These are phyloP conservation scores for Apamea anceps DNA, from an alignment of 2,888 invertebrate genomes.

Conservation along the genomic window DNA sequence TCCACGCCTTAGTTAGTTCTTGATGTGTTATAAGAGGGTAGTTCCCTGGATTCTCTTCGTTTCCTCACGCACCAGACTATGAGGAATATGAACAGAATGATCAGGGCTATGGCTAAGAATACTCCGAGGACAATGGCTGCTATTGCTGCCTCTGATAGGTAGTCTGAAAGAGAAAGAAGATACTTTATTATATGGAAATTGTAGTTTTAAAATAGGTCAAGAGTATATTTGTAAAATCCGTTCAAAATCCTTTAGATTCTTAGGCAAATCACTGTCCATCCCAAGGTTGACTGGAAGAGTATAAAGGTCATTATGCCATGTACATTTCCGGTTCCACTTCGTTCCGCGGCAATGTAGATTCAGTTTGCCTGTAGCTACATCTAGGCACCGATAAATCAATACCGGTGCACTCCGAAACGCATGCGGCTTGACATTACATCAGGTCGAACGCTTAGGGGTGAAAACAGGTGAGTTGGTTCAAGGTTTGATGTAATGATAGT, in stretches of 20 bases:
- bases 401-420: constrained; percentile 32
- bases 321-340: not conserved
- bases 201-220: not conserved
- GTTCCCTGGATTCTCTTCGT: constrained; percentile 89
- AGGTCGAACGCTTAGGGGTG: not conserved
- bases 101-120: constrained; percentile 91
- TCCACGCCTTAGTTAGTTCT: constrained; percentile 24
- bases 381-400: constrained; percentile 25
- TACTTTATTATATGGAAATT: not conserved
- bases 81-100: constrained; percentile 90
- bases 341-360: not conserved
- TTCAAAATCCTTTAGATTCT: no score
- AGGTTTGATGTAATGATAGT: not conserved
- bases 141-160: constrained; percentile 89
- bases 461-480: not conserved
- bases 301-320: not conserved
- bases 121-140: constrained; percentile 93
- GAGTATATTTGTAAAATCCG: not conserved
- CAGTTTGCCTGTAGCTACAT: not conserved
- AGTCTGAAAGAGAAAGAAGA: constrained; percentile 80
- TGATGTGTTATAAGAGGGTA: constrained; percentile 86
- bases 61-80: constrained; percentile 91
- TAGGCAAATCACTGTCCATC: no score
- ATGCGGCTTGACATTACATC: constrained; percentile 30
- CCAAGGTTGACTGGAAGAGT: no score